These are phyloP conservation scores for Elachura formosa DNA, from an alignment of 2,113 vertebrate species.

Conservation along the genomic window DNA sequence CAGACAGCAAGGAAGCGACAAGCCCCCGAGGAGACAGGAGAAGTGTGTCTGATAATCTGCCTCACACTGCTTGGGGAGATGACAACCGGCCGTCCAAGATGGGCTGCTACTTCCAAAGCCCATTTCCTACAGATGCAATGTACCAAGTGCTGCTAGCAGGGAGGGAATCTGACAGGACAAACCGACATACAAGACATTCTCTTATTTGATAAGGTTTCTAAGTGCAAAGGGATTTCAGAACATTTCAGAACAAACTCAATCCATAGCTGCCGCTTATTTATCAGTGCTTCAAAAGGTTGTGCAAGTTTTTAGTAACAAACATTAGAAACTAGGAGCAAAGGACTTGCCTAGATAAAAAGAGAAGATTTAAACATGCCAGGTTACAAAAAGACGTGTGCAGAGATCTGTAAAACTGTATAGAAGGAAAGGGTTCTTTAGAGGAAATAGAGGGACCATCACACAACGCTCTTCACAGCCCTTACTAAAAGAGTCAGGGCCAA, in stretches of 20 bases:
- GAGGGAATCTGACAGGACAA: constrained; percentile 44
- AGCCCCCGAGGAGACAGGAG: neutral
- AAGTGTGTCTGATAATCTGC: constrained; percentile 4
- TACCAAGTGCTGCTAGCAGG: constrained; percentile 44
- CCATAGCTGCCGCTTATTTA: constrained; percentile 52
- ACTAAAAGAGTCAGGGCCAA: neutral
- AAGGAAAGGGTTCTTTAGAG: constrained; percentile 71
- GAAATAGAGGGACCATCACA: constrained; percentile 33
- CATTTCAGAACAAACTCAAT: constrained; percentile 67
- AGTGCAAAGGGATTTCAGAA: constrained; percentile 63
- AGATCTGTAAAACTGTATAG: constrained; percentile 71
- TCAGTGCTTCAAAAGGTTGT: constrained; percentile 64
- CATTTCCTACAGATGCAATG: neutral
- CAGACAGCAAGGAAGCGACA: constrained; percentile 38
- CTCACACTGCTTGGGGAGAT: constrained; percentile 2
- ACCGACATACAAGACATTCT: constrained; percentile 50
- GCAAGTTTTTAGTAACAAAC: constrained; percentile 72
- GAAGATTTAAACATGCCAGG: constrained; percentile 77
- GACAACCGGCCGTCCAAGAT: neutral
- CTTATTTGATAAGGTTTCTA: constrained; percentile 47
- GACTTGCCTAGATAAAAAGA: constrained; percentile 73
- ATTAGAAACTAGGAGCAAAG: constrained; percentile 68
- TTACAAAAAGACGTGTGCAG: constrained; percentile 74
- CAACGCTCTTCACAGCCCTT: neutral
- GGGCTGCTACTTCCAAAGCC: constrained; percentile 37